Conservation (phyloP, 2,797 vertebrate species). For the Tangara arthus region DNA sequence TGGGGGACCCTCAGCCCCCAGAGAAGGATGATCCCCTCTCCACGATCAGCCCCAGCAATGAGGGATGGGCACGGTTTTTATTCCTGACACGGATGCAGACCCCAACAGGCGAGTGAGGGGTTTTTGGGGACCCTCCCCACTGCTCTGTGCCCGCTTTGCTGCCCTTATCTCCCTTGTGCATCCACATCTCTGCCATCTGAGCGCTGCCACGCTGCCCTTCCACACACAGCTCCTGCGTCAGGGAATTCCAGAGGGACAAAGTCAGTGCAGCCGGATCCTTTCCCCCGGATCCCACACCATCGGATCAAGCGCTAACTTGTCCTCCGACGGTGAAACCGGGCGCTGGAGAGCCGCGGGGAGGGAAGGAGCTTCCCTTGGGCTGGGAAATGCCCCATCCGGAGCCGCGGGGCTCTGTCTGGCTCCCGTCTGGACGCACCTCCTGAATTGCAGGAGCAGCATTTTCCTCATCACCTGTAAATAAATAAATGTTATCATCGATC, state of each 20-base stretch:
- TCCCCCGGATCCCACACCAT: background rate
- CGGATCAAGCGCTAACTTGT: constrained; percentile 30
- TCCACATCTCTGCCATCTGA: background rate
- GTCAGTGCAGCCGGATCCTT: constrained; percentile 28
- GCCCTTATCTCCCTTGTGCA: background rate
- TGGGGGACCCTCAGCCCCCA: too few species aligned
- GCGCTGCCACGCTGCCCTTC: background rate
- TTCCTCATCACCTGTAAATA: background rate
- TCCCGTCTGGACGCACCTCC: background rate
- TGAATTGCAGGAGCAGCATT: background rate
- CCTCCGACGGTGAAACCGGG: background rate
- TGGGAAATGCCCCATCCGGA: background rate
- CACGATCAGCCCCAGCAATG: too few species aligned
- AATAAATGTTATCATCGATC: background rate
- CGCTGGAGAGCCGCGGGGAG: background rate
- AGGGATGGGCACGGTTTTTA: too few species aligned
- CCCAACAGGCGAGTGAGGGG: too few species aligned
- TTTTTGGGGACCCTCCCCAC: too few species aligned
- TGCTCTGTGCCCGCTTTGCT: background rate
- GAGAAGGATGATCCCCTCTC: too few species aligned
- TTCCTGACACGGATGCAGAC: too few species aligned
- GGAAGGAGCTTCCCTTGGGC: background rate
- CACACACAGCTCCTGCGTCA: constrained; percentile 40
- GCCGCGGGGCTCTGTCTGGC: background rate
- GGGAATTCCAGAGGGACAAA: constrained; percentile 60